Evolutionary conservation across 2,797 vertebrate species (phyloP), one percentile per base, ranked within the genome.

Genomic region (Gastrophryne carolinensis): DNA sequence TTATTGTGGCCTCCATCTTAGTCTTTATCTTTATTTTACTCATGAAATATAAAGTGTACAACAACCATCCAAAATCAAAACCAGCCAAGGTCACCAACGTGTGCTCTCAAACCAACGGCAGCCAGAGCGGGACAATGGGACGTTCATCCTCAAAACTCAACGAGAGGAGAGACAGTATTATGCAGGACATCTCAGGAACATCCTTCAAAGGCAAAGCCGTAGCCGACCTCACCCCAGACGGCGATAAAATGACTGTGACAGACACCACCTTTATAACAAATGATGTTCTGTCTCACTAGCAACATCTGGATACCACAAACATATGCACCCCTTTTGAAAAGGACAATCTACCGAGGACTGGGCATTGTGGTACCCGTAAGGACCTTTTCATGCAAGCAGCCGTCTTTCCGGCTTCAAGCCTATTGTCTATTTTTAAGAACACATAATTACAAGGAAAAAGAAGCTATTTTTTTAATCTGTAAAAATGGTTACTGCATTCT

Each of bases 21-120:
- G 95, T 96, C 57, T 96, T 96, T 84, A 95, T 96, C 86, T 95
- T 96, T 86, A 95, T 96, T 80, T 92, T 96, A 9, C 88, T 96
- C 66, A 92, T 95, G 92, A 94, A 94, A 39, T 95, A 96, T 65
- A 96, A 96, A 83, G 89, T 95, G 56, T 94, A 95, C 87, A 91
- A 89, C 53, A 90, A 90, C 86, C 92, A 93, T 82, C 76, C 71
- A 3, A 95, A 94, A 65, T 87, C 88, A 73, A 92, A 93, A 78
- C 73, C 86, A 0, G 19, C 91, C 0, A 90, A 87, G 5, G 88
- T 94, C 0, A 91, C 80, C 72, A 90, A 94, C 6, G 92, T 93
- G 56, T 95, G 94, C 83, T 95, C 93, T 0, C 95, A 96, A 79
- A 96, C 95, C 84, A 96, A 95, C 0, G 94, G 94, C 0, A 89